Evolutionary conservation across 2,113 vertebrate species (phyloP).

Genomic region (Amazona vittata): DNA sequence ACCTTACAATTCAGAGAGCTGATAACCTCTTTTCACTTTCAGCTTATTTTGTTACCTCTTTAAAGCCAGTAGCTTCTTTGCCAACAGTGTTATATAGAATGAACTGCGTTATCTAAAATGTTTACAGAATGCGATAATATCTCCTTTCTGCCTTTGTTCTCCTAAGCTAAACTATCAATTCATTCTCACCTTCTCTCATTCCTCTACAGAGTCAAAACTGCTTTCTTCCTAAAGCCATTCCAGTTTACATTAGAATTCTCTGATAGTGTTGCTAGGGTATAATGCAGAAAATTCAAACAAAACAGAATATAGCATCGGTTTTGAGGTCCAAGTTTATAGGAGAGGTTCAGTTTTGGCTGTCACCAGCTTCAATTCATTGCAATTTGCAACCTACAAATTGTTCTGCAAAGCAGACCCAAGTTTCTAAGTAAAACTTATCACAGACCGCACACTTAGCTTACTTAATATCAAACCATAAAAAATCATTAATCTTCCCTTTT

Average conservation of each 20-base stretch:
- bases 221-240: not conserved
- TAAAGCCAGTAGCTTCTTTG: not conserved
- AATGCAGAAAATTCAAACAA: not conserved
- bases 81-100: not conserved
- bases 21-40: not conserved
- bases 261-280: not conserved
- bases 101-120: not conserved
- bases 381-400: not conserved
- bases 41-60: not conserved
- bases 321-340: not conserved
- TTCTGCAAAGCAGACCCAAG: not conserved
- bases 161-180: not conserved
- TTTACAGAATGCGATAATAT: not conserved
- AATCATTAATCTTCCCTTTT: not conserved
- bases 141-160: not conserved
- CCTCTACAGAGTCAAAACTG: not conserved
- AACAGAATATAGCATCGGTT: not conserved
- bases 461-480: conserved; percentile 12
- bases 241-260: not conserved
- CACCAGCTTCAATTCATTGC: not conserved
- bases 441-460: not conserved
- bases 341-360: not conserved
- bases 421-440: not conserved
- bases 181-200: not conserved
- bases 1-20: not conserved